Base-by-base conservation (phyloP, 2,113 vertebrate species). In the Gasterosteus nipponicus region DNA sequence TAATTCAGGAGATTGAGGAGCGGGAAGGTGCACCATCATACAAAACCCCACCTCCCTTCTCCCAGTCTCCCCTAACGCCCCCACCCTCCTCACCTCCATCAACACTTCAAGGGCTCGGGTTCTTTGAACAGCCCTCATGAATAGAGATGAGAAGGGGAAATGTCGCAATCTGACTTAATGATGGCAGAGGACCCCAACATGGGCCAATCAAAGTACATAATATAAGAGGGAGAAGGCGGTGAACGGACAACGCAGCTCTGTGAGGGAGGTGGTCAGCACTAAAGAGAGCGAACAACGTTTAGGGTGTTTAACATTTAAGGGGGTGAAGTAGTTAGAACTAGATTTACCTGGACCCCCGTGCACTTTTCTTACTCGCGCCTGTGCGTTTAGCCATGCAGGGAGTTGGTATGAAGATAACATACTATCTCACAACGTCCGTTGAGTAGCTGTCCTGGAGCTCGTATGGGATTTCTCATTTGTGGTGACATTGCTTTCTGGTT, bases 61-160 rank as follows among this genome's bases (percentile, higher is more conserved):
- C 73, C 12, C 49, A 65, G 7, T 46, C 59, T 64, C 67, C 58
- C 62, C 78, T 77, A 67, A 85, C 87, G 87, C 84, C 69, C 77
- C 69, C 54, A 67, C 62, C 47, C 63, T 63, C 16, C 4, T 2
- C 33, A 56, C 16, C 0, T 10, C n/a, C 85, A 88, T 89, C 89
- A 86, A 88, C 90, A 90, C 86, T 89, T 90, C 85, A 83, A 89
- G 80, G 87, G 79, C 75, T 78, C 0, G 9, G 73, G 33, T 35
- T 73, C 81, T 88, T 81, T 83, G 80, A 88, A 80, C 75, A 57
- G 64, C 68, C 18, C 72, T 86, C 79, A 81, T 92, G 83, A 92
- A 91, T 90, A 85, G 77, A 81, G 75, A 91, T 84, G 86, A 89
- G 88, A 59, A 64, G 81, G 63, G 58, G 53, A 84, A 83, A 80